Conservation (phyloP, 2,888 invertebrate genomes). For the Drosophila prolongata region DNA sequence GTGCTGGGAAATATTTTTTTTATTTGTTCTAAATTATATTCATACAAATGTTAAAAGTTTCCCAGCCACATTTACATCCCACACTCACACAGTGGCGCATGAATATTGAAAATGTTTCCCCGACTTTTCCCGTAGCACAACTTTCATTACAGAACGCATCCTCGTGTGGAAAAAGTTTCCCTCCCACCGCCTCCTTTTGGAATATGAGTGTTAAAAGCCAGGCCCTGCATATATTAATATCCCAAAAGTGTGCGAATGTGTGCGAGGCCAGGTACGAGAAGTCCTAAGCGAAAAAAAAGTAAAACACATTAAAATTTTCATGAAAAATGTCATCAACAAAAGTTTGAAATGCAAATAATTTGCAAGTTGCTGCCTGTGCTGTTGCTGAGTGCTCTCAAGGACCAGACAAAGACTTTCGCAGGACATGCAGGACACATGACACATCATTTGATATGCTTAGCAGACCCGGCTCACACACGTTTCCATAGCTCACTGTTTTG, state of each 20-base stretch:
- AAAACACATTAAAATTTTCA: constrained; percentile 77
- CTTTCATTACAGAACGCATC: constrained; percentile 75
- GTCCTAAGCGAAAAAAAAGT: constrained; percentile 36
- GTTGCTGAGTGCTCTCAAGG: constrained; percentile 67
- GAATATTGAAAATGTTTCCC: constrained; percentile 74
- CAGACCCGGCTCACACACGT: constrained; percentile 17
- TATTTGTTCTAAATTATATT: constrained; percentile 78
- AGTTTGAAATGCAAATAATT: constrained; percentile 78
- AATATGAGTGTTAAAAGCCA: constrained; percentile 68
- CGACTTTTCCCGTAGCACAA: constrained; percentile 40
- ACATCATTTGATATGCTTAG: constrained; percentile 62
- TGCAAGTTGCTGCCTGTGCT: constrained; percentile 42
- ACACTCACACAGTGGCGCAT: constrained; percentile 54
- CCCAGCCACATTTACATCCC: constrained; percentile 62
- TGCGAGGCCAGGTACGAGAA: constrained; percentile 28
- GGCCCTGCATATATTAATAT: constrained; percentile 79
- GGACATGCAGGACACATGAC: constrained; percentile 34
- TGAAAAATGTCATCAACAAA: constrained; percentile 81
- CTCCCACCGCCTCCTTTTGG: constrained; percentile 25
- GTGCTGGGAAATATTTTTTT: constrained; percentile 20
- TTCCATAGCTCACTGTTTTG: constrained; percentile 55
- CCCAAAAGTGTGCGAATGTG: constrained; percentile 55
- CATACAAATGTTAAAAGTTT: constrained; percentile 78
- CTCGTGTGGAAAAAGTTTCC: constrained; percentile 72
- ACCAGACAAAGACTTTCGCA: constrained; percentile 60